Conservation (phyloP, 2,888 invertebrate genomes). For the Pandemis heparana region DNA sequence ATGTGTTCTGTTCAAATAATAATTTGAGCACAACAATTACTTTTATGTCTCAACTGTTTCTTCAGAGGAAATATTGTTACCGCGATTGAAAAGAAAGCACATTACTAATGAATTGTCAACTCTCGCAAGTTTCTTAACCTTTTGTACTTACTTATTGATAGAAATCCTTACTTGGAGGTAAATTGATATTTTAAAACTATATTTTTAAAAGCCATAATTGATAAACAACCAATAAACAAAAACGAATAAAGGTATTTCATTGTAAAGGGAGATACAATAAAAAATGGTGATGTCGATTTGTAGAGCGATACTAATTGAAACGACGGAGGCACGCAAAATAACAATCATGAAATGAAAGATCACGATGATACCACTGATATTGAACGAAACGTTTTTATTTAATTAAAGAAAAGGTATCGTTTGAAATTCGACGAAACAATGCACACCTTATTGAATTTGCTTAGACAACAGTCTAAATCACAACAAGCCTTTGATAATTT, state of each 20-base stretch:
- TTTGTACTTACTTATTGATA: too few species aligned
- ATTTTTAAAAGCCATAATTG: neutral
- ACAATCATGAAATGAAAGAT: slow-evolving; percentile 38
- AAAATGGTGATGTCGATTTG: slow-evolving; percentile 29
- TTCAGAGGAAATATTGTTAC: too few species aligned
- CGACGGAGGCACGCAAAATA: slow-evolving; percentile 35
- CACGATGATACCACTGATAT: slow-evolving; percentile 23
- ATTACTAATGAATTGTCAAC: too few species aligned
- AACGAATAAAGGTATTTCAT: neutral
- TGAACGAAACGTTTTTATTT: slow-evolving; percentile 13
- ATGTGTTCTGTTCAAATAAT: too few species aligned
- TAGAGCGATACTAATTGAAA: slow-evolving; percentile 39
- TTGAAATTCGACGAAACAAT: slow-evolving; percentile 7
- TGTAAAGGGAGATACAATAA: slow-evolving; percentile 1
- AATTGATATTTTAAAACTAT: neutral
- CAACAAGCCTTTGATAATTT: neutral
- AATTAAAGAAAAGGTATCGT: slow-evolving; percentile 16
- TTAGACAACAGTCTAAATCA: neutral
- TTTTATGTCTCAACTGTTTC: too few species aligned
- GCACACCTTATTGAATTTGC: slow-evolving; percentile 9
- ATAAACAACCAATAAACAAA: neutral
- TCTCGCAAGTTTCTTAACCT: too few species aligned
- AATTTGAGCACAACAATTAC: too few species aligned
- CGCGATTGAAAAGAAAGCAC: too few species aligned
- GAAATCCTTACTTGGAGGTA: neutral